These are phyloP conservation scores for Trypoxylus dichotomus DNA, from an alignment of 1,140 invertebrate genomes.

Conservation along the genomic window DNA sequence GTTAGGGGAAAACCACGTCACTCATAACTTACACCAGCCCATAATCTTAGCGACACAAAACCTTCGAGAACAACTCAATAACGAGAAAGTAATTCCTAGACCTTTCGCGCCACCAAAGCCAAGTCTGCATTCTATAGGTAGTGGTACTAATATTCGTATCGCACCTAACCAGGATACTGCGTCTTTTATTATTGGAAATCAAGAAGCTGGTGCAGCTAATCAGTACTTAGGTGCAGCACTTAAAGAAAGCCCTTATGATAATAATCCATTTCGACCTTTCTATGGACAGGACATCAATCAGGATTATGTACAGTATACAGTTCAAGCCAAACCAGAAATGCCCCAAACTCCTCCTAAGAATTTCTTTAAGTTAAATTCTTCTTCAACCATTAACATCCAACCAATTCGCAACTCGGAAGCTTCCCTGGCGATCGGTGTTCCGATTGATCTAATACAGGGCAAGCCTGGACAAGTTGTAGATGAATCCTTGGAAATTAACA, in stretches of 20 bases:
- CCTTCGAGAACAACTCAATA: conserved; percentile 49
- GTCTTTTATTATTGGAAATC: conserved; percentile 64
- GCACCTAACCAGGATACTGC: conserved; percentile 65
- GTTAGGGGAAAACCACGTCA: conserved; percentile 50
- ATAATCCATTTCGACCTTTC: conserved; percentile 48
- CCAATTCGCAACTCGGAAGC: conserved; percentile 49
- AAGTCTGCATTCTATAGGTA: conserved; percentile 38
- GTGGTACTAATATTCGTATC: conserved; percentile 65
- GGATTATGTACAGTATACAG: conserved; percentile 34
- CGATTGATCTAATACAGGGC: conserved; percentile 42
- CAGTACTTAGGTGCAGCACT: conserved; percentile 55
- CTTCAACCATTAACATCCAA: conserved; percentile 47
- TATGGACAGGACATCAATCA: conserved; percentile 39
- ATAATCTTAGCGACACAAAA: conserved; percentile 50
- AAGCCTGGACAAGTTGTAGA: conserved; percentile 51
- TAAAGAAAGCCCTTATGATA: conserved; percentile 55
- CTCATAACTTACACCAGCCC: conserved; percentile 38
- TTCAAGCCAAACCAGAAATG: conserved; percentile 24
- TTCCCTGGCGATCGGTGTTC: conserved; percentile 50
- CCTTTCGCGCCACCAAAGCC: conserved; percentile 41
- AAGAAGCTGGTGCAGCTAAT: conserved; percentile 59
- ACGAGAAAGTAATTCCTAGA: conserved; percentile 45
- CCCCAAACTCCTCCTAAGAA: neutral
- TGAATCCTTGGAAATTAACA: conserved; percentile 46
- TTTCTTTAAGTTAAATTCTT: conserved; percentile 18